Conservation (phyloP, 2,797 vertebrate genomes). For the Halcyon badia region DNA sequence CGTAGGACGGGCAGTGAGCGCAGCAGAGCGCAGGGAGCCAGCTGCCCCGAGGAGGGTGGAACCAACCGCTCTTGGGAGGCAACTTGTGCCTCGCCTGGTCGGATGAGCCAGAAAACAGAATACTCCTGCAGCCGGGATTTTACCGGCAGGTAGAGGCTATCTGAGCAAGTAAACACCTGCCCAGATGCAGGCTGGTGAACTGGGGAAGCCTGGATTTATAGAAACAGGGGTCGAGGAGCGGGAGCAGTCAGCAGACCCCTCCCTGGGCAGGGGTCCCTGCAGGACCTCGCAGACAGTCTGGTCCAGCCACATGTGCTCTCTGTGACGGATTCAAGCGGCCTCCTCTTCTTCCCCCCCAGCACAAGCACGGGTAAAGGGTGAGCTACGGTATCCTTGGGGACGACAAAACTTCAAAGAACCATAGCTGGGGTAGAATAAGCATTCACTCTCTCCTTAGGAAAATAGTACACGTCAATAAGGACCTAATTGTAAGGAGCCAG, state of each 20-base stretch:
- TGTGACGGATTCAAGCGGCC: not conserved
- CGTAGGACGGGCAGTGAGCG: not conserved
- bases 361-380: too few relatives aligned
- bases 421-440: not conserved
- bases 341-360: not conserved
- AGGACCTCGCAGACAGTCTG: not conserved
- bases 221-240: accelerated
- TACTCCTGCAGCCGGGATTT: not conserved
- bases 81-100: not conserved
- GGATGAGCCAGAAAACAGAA: too few relatives aligned
- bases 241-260: not conserved
- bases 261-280: accelerated
- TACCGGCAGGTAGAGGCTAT: not conserved
- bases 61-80: not conserved
- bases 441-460: not conserved
- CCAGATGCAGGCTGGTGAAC: not conserved
- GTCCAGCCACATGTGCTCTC: not conserved
- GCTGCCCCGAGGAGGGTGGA: accelerated
- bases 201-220: not conserved
- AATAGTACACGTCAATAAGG: not conserved
- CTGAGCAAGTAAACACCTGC: not conserved
- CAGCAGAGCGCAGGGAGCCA: not conserved
- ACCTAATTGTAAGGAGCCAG: not conserved
- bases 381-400: too few relatives aligned
- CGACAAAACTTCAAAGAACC: too few relatives aligned